These are phyloP conservation scores for Thalassarche chlororhynchos DNA, from an alignment of 2,113 vertebrate genomes.

Conservation along the genomic window DNA sequence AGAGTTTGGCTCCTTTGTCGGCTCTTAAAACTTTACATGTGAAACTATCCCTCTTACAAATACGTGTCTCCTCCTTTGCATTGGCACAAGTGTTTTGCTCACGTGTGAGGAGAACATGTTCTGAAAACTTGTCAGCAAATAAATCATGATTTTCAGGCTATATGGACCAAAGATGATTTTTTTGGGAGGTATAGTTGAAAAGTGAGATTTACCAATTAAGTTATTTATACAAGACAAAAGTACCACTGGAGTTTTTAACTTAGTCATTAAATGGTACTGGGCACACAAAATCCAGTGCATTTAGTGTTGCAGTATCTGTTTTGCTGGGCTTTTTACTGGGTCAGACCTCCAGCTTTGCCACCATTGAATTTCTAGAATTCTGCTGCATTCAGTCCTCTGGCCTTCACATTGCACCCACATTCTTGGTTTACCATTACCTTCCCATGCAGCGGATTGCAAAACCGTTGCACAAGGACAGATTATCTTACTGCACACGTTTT, in stretches of 20 bases:
- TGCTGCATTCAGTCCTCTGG: not conserved
- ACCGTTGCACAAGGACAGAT: not conserved
- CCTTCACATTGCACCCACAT: not conserved
- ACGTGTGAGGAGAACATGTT: not conserved
- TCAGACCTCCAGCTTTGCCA: not conserved
- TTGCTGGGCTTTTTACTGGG: not conserved
- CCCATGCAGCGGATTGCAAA: not conserved
- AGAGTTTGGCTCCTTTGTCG: not conserved
- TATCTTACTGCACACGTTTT: not conserved
- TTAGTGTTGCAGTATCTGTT: not conserved
- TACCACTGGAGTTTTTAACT: not conserved
- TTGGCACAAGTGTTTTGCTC: not conserved
- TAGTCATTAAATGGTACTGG: not conserved
- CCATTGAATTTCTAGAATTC: not conserved
- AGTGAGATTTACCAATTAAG: not conserved
- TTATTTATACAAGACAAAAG: not conserved
- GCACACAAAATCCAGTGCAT: not conserved
- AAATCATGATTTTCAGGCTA: not conserved
- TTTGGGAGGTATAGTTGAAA: not conserved
- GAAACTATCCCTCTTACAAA: not conserved
- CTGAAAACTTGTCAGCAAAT: not conserved
- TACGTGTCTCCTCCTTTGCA: fast-evolving
- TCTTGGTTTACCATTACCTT: not conserved
- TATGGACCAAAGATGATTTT: not conserved
- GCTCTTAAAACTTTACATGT: not conserved